A percentile compares a stretch with the other conserved stretches of the same genome.
phyloP scores from a whole-genome alignment of 2,113 vertebrate genomes.

The Nerophis lumbriciformis region DNA sequence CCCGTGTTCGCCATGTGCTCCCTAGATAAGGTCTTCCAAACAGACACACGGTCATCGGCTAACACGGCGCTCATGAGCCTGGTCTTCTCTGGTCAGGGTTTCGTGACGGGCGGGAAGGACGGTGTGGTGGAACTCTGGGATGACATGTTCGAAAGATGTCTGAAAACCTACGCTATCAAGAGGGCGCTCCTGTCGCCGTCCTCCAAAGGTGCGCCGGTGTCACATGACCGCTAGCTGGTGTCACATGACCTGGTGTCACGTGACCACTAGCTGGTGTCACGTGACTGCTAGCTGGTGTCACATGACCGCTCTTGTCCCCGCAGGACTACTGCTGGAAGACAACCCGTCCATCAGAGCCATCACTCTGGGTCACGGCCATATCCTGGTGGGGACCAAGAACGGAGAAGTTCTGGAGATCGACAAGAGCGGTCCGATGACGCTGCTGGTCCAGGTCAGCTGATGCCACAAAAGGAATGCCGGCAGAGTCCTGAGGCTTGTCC shows the following conservation, averaged over 20 bases:
- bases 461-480: no score
- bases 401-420: conserved; percentile 97
- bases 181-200: conserved; percentile 83
- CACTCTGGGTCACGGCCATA: conserved; percentile 92
- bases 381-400: conserved; percentile 94
- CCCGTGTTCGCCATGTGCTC: conserved; percentile 97
- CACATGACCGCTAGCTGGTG: no score
- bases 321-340: conserved; percentile 93
- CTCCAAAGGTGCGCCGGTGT: conserved; percentile 84
- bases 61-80: not conserved
- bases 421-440: conserved; percentile 91
- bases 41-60: not conserved
- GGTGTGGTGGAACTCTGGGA: conserved; percentile 97
- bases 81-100: conserved; percentile 75
- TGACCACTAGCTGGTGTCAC: not conserved
- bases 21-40: conserved; percentile 85
- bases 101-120: conserved; percentile 95
- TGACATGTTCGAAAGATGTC: conserved; percentile 93
- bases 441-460: conserved; percentile 67
- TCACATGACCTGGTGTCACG: not conserved
- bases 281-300: no score
- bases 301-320: not conserved
- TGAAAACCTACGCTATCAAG: conserved; percentile 98
- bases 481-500: not conserved
- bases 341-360: conserved; percentile 96